phyloP scores from a whole-genome alignment of 1,140 invertebrate species.

The Calliopsis andreniformis region DNA sequence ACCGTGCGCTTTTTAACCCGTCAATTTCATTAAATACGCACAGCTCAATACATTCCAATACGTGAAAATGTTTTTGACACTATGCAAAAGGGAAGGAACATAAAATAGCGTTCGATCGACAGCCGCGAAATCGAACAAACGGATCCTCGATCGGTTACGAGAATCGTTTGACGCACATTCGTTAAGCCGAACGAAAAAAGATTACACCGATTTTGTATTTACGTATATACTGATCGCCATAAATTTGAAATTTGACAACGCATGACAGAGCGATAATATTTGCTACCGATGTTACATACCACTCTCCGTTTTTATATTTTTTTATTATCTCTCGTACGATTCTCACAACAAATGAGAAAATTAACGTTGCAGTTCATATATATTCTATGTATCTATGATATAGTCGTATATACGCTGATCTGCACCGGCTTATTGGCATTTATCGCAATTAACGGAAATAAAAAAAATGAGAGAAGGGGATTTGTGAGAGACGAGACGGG shows the following conservation, averaged over 20 bases:
- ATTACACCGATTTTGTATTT: constrained; percentile 35
- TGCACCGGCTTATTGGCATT: constrained; percentile 64
- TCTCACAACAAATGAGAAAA: constrained; percentile 47
- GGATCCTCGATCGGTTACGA: not conserved
- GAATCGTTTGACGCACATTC: not conserved
- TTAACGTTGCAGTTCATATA: constrained; percentile 49
- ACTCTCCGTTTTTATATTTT: constrained; percentile 45
- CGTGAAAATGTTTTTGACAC: not conserved
- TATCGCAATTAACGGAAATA: constrained; percentile 36
- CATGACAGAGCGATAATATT: constrained; percentile 29
- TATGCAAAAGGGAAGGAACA: not conserved
- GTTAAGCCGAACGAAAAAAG: not conserved
- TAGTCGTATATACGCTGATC: constrained; percentile 43
- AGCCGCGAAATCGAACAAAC: not conserved
- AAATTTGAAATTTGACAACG: constrained; percentile 26
- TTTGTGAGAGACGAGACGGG: too few species aligned
- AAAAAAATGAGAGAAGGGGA: too few species aligned
- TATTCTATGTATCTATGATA: constrained; percentile 49
- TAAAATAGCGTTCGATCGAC: constrained; percentile 19
- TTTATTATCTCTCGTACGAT: constrained; percentile 43
- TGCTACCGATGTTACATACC: constrained; percentile 35
- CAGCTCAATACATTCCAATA: constrained; percentile 47
- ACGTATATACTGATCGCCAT: constrained; percentile 18
- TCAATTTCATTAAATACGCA: constrained; percentile 32
- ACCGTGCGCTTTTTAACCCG: not conserved